Conservation (phyloP, 2,113 vertebrate species). For the Thermophis baileyi region DNA sequence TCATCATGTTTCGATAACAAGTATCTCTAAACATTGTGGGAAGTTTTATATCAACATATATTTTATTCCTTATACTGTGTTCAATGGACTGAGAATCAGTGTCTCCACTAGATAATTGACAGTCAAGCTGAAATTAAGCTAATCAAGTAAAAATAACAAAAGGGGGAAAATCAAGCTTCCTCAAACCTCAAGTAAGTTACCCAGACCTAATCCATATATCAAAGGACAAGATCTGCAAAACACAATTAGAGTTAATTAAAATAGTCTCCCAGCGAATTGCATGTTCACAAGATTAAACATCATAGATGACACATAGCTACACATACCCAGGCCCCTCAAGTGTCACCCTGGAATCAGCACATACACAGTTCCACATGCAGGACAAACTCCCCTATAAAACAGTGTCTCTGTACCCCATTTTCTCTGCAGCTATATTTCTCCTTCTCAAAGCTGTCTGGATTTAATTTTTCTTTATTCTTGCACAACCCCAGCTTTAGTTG, state of each 20-base stretch:
- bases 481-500: neutral
- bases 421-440: neutral
- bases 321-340: neutral
- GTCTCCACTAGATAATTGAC: neutral
- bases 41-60: neutral
- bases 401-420: neutral
- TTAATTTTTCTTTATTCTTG: neutral
- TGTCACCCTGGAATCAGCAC: neutral
- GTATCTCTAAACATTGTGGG: neutral
- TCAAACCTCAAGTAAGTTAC: neutral
- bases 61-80: neutral
- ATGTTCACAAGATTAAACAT: neutral
- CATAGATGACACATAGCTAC: neutral
- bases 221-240: neutral
- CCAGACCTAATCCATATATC: neutral
- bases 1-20: conserved; percentile 10
- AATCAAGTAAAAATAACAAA: neutral
- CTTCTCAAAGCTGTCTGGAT: neutral
- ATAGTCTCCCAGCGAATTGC: neutral
- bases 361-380: neutral
- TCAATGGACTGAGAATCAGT: neutral
- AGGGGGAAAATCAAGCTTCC: neutral
- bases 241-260: neutral
- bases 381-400: neutral
- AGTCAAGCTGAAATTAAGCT: neutral